These are phyloP conservation scores for Clostera curtula DNA, from an alignment of 2,888 invertebrate genomes.

Conservation along the genomic window DNA sequence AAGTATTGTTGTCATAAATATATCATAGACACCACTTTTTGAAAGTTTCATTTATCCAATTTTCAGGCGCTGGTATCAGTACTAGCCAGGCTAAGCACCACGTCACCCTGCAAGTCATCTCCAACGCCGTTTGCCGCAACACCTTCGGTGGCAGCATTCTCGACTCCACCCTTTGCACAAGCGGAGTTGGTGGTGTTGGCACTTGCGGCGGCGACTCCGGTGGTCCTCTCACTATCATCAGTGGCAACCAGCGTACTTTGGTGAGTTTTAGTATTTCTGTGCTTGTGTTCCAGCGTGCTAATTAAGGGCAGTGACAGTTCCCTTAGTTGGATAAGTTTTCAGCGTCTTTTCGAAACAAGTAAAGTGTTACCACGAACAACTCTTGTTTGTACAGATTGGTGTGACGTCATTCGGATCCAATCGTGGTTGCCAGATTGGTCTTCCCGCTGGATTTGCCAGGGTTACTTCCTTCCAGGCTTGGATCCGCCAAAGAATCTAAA, in stretches of 20 bases:
- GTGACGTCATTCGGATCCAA: conserved; percentile 16
- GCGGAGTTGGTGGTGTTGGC: conserved; percentile 24
- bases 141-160: conserved; percentile 23
- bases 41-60: too few species aligned
- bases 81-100: conserved; percentile 34
- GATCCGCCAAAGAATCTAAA: too few species aligned
- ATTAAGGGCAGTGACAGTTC: too few species aligned
- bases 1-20: too few species aligned
- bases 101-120: conserved; percentile 38
- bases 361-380: neutral
- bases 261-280: conserved; percentile 7
- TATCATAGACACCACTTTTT: too few species aligned
- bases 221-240: conserved; percentile 19
- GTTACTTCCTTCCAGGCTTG: neutral
- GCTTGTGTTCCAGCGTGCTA: neutral
- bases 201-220: conserved; percentile 40
- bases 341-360: too few species aligned
- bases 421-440: neutral
- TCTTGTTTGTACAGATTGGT: conserved; percentile 17
- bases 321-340: too few species aligned
- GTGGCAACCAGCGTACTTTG: conserved; percentile 13
- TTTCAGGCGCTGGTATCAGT: conserved; percentile 18
- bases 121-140: conserved; percentile 26
- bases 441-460: neutral
- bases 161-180: conserved; percentile 30